Conservation (phyloP, 2,113 vertebrate species). For the Psittacus erithacus region DNA sequence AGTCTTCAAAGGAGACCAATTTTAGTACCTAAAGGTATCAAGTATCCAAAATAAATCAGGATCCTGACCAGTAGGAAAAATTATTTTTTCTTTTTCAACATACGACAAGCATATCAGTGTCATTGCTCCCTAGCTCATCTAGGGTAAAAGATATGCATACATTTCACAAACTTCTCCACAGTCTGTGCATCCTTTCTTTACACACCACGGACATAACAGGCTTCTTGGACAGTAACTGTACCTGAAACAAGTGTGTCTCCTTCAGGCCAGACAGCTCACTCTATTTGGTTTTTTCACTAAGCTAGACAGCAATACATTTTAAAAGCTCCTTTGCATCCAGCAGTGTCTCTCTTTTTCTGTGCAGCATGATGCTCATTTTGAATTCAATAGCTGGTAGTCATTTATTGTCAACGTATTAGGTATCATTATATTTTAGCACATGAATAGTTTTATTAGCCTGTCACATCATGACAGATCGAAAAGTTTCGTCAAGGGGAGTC, state of each 20-base stretch:
- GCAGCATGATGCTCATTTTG: neutral
- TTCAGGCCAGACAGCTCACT: neutral
- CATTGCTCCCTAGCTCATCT: neutral
- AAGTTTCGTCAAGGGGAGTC: conserved; percentile 63
- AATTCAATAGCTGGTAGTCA: conserved; percentile 18
- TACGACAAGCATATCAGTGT: neutral
- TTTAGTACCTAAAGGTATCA: neutral
- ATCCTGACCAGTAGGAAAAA: neutral
- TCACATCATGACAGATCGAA: conserved; percentile 64
- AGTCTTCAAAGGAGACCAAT: neutral
- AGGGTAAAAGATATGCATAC: neutral
- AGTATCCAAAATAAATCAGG: neutral
- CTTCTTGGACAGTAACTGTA: neutral
- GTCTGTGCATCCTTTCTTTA: neutral
- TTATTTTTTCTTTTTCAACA: neutral
- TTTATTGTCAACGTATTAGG: conserved; percentile 59
- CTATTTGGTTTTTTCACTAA: conserved; percentile 21
- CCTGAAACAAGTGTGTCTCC: neutral
- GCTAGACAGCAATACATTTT: neutral
- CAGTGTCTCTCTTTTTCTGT: neutral
- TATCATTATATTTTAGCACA: conserved; percentile 54
- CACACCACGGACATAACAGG: neutral
- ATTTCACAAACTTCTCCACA: neutral
- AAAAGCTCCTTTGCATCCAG: neutral
- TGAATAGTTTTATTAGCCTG: conserved; percentile 65